These are phyloP conservation scores for Lottia gigantea DNA, from an alignment of 2,888 invertebrate species.

Conservation along the genomic window DNA sequence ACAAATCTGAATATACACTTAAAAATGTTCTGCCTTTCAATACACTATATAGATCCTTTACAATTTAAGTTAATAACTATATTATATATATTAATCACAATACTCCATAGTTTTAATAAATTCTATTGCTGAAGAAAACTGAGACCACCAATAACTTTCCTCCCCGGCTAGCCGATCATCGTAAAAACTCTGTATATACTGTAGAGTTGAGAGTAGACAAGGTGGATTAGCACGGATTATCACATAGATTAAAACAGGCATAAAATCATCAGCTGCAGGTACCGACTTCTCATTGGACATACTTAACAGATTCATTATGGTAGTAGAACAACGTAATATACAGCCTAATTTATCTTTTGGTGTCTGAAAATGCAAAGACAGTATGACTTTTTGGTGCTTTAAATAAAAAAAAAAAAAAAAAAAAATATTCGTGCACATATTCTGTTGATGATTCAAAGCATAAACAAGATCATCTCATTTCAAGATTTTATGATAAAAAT, in stretches of 20 bases:
- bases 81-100: constrained; percentile 22
- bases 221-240: constrained; percentile 97
- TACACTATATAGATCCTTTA: background rate
- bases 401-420: too few species aligned
- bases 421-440: too few species aligned
- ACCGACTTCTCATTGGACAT: constrained; percentile 80
- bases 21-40: too few species aligned
- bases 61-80: background rate
- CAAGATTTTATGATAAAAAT: too few species aligned
- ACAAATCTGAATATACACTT: too few species aligned
- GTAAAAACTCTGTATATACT: constrained; percentile 94
- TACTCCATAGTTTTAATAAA: constrained; percentile 98
- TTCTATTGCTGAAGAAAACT: constrained; percentile 95
- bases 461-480: too few species aligned
- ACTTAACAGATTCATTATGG: constrained; percentile 92
- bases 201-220: constrained; percentile 91
- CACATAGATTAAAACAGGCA: constrained; percentile 95
- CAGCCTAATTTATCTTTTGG: constrained; percentile 88
- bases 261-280: constrained; percentile 91
- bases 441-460: too few species aligned
- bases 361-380: constrained; percentile 70
- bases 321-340: constrained; percentile 87
- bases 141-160: constrained; percentile 98
- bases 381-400: too few species aligned
- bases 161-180: constrained; percentile 86